Base-by-base conservation (phyloP, 2,113 vertebrate species). In the Sander vitreus region DNA sequence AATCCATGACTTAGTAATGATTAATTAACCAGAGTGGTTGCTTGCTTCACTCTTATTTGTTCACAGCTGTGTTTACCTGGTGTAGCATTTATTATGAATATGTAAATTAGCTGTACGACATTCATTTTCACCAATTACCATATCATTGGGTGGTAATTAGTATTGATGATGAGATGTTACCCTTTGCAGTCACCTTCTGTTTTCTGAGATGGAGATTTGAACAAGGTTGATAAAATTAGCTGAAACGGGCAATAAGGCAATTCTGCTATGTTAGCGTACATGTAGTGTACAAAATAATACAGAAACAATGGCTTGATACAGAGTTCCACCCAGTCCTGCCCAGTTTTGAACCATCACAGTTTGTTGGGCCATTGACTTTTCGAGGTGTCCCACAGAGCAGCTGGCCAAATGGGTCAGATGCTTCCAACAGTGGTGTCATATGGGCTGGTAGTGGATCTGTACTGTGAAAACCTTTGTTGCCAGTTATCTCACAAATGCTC, bases 111-210 rank as follows among this genome's bases (percentile, higher is more conserved):
- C 43, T 64, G 53, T 83, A 88, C 21, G 8, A n/a, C 73, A 85
- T 81, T 86, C 18, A 83, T 86, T 90, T 78, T 55, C 65, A 76
- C 71, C 86, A 83, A 84, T 90, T 88, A 91, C 25, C 70, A 73
- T 78, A 63, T 85, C 75, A 85, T 60, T 75, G 78, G 79, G 76
- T 50, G 64, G 68, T 90, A 85, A 85, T 90, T 85, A 82, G 77
- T 80, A 81, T 60, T 87, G 80, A 82, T 85, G 80, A 87, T 85
- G 75, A 80, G 65, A 70, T 62, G 48, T 65, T 27, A 69, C 60
- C 66, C 72, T 87, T 85, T 77, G 68, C 50, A 82, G 73, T 88
- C 84, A 88, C 83, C 80, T 71, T 80, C 67, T 76, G 80, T 80
- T 75, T 87, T 76, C 71, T 67, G 69, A 70, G 23, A 53, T 45